A percentile compares a stretch with the other conserved stretches of the same genome.
Conservation (phyloP, 2,113 vertebrate species). For the Sakesphorus luctuosus region DNA sequence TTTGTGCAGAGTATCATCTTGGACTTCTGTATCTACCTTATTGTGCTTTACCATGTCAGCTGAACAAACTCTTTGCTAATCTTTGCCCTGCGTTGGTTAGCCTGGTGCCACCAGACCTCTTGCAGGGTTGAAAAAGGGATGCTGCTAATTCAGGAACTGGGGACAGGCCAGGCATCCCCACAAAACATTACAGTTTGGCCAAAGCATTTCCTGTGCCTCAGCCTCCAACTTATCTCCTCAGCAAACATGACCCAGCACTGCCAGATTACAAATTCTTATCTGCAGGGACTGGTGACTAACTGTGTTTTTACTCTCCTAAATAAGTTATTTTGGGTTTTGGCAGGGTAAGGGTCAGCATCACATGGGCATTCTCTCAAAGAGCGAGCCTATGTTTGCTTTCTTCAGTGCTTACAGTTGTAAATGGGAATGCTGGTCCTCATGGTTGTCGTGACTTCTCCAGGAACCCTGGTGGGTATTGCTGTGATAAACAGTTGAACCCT, state of each 20-base stretch:
- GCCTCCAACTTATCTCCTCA: constrained; percentile 46
- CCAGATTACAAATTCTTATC: constrained; percentile 56
- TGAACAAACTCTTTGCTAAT: not conserved
- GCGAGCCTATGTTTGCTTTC: not conserved
- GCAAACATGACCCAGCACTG: constrained; percentile 47
- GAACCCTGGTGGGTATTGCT: constrained; percentile 3
- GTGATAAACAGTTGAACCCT: not conserved
- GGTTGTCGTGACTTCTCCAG: not conserved
- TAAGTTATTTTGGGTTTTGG: constrained; percentile 33
- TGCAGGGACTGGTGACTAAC: constrained; percentile 1
- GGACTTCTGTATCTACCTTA: not conserved
- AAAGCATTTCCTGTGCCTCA: constrained; percentile 38
- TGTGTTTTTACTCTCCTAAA: constrained; percentile 17
- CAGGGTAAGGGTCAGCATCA: not conserved
- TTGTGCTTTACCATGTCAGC: not conserved
- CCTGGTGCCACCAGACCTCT: not conserved
- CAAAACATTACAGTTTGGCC: constrained; percentile 8
- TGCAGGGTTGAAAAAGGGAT: not conserved
- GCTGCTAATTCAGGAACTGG: constrained; percentile 29
- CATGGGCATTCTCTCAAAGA: not conserved
- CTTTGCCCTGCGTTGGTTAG: not conserved
- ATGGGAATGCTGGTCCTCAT: not conserved
- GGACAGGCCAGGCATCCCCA: not conserved
- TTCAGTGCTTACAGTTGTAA: not conserved
- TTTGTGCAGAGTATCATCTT: not conserved